Evolutionary conservation across 2,113 vertebrate genomes (phyloP).

Genomic region (Copsychus sechellarum): DNA sequence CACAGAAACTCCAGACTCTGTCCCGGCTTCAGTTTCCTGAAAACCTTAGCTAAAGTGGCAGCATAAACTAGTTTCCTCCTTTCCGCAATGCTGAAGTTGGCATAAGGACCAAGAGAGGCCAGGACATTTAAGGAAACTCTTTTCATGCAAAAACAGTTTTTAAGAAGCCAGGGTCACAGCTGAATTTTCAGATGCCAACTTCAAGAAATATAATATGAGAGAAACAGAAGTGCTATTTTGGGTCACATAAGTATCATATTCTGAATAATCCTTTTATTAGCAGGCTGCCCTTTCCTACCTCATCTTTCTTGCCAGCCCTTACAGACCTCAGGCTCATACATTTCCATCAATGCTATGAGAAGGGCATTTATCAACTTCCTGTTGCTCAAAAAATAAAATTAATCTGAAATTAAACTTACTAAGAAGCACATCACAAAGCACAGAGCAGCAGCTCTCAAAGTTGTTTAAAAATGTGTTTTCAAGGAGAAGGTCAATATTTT

Average conservation of each 20-base stretch:
- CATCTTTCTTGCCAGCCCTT: slow-evolving; percentile 13
- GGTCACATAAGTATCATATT: slow-evolving; percentile 21
- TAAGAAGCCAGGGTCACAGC: background rate
- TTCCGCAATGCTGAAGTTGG: background rate
- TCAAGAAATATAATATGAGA: slow-evolving; percentile 41
- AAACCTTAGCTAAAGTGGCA: background rate
- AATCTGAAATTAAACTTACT: background rate
- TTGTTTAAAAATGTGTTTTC: background rate
- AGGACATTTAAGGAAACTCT: background rate
- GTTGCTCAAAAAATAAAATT: background rate
- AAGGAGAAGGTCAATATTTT: slow-evolving; percentile 3
- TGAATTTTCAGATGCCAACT: slow-evolving; percentile 9
- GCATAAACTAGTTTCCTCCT: background rate
- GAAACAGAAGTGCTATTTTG: slow-evolving; percentile 49
- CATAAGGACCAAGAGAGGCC: background rate
- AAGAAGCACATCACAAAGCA: background rate
- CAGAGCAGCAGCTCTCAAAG: background rate
- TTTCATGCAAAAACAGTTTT: background rate
- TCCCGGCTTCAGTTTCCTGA: background rate
- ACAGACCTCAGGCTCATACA: background rate
- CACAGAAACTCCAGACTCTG: background rate
- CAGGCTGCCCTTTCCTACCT: background rate
- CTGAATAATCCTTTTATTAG: slow-evolving; percentile 42
- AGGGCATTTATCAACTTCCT: background rate
- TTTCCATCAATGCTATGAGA: background rate